Percentiles rank a stretch among this genome's conserved stretches.
phyloP scores from a whole-genome alignment of 2,113 vertebrate species.

The Cynoglossus semilaevis region DNA sequence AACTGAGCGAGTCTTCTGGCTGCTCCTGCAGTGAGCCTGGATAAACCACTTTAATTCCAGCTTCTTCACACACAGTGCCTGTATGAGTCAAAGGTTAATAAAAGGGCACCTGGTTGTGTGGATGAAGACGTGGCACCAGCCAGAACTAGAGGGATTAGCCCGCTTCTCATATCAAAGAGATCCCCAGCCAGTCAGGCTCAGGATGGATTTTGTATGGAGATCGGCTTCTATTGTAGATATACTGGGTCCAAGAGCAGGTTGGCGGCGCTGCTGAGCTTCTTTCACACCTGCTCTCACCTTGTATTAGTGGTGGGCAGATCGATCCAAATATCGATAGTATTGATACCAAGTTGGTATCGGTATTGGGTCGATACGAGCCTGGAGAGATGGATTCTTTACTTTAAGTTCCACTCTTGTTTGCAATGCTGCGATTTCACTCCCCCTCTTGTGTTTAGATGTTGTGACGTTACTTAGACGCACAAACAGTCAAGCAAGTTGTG shows the following conservation, averaged over 20 bases:
- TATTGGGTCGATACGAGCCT: too few relatives aligned
- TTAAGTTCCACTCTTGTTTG: too few relatives aligned
- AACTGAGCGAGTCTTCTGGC: constrained; percentile 53
- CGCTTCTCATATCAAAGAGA: constrained; percentile 79
- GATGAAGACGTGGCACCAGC: constrained; percentile 78
- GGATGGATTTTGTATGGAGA: constrained; percentile 70
- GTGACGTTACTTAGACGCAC: too few relatives aligned
- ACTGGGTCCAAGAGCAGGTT: constrained; percentile 43
- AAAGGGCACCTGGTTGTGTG: constrained; percentile 77
- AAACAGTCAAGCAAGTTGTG: too few relatives aligned
- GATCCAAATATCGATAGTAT: too few relatives aligned
- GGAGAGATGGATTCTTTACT: too few relatives aligned
- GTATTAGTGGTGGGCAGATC: too few relatives aligned
- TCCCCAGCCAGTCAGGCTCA: constrained; percentile 69
- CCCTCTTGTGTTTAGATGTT: too few relatives aligned
- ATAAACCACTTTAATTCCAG: constrained; percentile 75
- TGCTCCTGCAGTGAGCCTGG: constrained; percentile 53
- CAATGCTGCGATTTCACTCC: too few relatives aligned
- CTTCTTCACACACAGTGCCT: constrained; percentile 76
- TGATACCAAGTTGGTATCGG: too few relatives aligned
- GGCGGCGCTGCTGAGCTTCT: constrained; percentile 52
- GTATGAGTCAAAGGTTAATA: constrained; percentile 81
- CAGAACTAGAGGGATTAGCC: constrained; percentile 75
- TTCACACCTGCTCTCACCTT: constrained; percentile 37
- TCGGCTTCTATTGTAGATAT: constrained; percentile 67